These are phyloP conservation scores for Melospiza georgiana DNA, from an alignment of 2,113 vertebrate species.

Conservation along the genomic window DNA sequence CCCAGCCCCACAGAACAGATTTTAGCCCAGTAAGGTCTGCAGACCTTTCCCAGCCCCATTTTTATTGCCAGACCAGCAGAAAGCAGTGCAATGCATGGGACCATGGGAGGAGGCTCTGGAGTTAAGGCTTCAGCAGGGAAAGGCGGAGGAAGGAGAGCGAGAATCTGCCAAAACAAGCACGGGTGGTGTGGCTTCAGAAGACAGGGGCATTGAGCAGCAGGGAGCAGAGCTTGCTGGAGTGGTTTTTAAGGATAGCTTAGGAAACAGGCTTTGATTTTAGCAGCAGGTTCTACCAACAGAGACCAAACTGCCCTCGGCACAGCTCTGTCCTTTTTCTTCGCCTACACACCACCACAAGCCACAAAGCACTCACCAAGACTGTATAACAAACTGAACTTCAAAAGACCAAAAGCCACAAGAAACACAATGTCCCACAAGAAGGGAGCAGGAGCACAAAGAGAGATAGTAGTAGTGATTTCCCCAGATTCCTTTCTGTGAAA, in stretches of 20 bases:
- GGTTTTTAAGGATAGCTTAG: conserved; percentile 47
- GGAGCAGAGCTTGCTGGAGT: conserved; percentile 44
- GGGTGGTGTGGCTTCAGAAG: conserved; percentile 27
- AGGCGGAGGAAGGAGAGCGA: neutral
- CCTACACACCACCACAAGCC: conserved; percentile 53
- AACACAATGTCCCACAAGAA: conserved; percentile 36
- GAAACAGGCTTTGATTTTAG: conserved; percentile 61
- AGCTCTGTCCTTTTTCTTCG: conserved; percentile 34
- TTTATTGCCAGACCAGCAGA: neutral
- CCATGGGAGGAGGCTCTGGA: conserved; percentile 4
- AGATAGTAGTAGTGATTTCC: neutral
- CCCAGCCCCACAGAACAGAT: neutral
- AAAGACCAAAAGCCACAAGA: conserved; percentile 57
- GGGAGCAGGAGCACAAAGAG: conserved; percentile 6
- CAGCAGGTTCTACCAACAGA: conserved; percentile 47
- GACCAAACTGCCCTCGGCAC: conserved; percentile 42
- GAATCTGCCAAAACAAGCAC: conserved; percentile 41
- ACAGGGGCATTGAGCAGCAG: neutral
- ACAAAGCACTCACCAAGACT: conserved; percentile 48
- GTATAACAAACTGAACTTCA: conserved; percentile 50
- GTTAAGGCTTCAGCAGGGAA: neutral
- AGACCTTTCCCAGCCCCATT: neutral
- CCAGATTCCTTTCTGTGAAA: neutral
- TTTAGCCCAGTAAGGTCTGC: neutral
- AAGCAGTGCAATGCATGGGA: neutral